These are phyloP conservation scores for Philaethria dido DNA, from an alignment of 2,888 invertebrate species.

Conservation along the genomic window DNA sequence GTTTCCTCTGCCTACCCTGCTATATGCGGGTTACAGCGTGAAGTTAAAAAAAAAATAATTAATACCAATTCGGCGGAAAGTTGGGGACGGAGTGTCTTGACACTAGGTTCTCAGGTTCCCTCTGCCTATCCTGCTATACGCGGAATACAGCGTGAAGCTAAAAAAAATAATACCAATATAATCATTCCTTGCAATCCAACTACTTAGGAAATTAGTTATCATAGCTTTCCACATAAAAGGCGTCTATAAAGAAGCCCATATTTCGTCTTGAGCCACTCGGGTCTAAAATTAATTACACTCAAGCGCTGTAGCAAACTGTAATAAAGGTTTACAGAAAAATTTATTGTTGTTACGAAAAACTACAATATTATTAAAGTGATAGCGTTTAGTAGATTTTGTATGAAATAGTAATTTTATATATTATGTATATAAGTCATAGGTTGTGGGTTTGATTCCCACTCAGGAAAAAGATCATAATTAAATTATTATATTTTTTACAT, in stretches of 20 bases:
- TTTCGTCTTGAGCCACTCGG: conserved; percentile 38
- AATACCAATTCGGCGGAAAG: no score
- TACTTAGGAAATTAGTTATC: conserved; percentile 26
- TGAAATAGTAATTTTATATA: neutral
- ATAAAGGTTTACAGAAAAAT: conserved; percentile 65
- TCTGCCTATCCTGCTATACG: no score
- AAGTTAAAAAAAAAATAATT: no score
- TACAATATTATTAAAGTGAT: neutral
- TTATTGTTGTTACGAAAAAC: conserved; percentile 56
- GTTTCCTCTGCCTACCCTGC: no score
- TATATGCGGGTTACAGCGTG: no score
- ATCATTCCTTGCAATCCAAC: conserved; percentile 2
- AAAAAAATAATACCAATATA: conserved; percentile 3
- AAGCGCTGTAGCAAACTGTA: conserved; percentile 58
- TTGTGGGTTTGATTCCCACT: no score
- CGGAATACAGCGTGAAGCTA: no score
- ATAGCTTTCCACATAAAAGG: conserved; percentile 19
- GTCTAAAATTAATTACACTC: conserved; percentile 65
- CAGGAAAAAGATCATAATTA: no score
- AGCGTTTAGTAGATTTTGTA: neutral
- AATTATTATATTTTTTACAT: no score
- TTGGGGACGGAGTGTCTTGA: no score
- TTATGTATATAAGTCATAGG: no score
- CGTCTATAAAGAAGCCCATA: conserved; percentile 38
- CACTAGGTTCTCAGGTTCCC: no score